phyloP scores from a whole-genome alignment of 2,888 invertebrate species.

The Subacronicta megacephala region DNA sequence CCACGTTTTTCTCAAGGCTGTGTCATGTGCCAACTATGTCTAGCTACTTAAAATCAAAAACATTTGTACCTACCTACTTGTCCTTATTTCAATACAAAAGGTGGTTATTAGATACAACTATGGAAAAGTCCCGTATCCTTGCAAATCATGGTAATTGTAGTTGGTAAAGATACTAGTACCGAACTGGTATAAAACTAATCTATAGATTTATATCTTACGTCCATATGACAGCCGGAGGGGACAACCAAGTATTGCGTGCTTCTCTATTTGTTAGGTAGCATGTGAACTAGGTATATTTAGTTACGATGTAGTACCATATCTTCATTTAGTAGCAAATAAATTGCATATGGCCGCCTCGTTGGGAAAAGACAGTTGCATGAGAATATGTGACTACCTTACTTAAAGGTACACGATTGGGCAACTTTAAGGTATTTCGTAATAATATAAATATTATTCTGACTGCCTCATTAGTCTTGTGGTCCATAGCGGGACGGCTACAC shows the following conservation, averaged over 20 bases:
- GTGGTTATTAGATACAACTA: not conserved
- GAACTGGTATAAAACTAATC: conserved; percentile 33
- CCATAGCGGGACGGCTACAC: too few relatives aligned
- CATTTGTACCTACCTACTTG: too few relatives aligned
- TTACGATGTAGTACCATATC: conserved; percentile 28
- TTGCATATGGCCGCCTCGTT: conserved; percentile 34
- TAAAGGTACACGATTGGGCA: not conserved
- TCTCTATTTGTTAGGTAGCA: conserved; percentile 47
- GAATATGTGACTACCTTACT: conserved; percentile 6
- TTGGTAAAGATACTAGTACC: conserved; percentile 41
- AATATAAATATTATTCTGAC: too few relatives aligned
- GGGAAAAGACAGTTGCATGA: conserved; percentile 27
- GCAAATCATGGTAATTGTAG: conserved; percentile 34
- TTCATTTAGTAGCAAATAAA: conserved; percentile 48
- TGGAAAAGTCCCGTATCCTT: conserved; percentile 21
- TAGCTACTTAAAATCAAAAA: too few relatives aligned
- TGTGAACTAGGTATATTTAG: conserved; percentile 49
- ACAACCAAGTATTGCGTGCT: conserved; percentile 42
- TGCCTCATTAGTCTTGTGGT: too few relatives aligned
- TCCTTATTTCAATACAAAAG: too few relatives aligned
- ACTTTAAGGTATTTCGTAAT: too few relatives aligned
- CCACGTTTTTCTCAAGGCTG: too few relatives aligned
- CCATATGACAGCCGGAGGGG: conserved; percentile 45
- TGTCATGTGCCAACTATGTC: too few relatives aligned
- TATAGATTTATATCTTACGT: conserved; percentile 47